Percentiles rank a stretch among this genome's conserved stretches.
Conservation (phyloP, 2,888 invertebrate species). For the Hylaea fasciaria region DNA sequence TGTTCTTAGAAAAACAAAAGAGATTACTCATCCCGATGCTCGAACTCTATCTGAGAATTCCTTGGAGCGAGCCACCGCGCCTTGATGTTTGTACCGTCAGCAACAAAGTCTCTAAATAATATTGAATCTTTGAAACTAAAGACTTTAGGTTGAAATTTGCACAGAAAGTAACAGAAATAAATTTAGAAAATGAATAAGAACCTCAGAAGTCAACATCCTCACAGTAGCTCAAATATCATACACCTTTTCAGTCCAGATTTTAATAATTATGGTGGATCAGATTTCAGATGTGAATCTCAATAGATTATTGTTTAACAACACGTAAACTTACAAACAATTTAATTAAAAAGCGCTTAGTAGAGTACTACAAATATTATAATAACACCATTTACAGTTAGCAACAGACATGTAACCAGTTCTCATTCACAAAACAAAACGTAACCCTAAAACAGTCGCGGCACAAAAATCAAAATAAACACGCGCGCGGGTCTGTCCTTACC, state of each 20-base stretch:
- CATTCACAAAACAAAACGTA: constrained; percentile 23
- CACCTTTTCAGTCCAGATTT: too few relatives aligned
- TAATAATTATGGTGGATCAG: too few relatives aligned
- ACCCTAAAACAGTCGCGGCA: constrained; percentile 30
- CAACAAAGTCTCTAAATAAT: constrained; percentile 43
- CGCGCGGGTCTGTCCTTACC: constrained; percentile 67
- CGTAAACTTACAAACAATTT: too few relatives aligned
- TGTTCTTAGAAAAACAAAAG: constrained; percentile 82
- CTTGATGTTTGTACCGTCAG: constrained; percentile 65
- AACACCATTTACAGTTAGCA: neutral
- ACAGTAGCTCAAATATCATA: too few relatives aligned
- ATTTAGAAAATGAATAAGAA: too few relatives aligned
- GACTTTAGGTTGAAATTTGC: too few relatives aligned
- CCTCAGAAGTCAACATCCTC: too few relatives aligned
- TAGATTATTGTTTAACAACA: too few relatives aligned
- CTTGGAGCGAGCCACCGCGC: constrained; percentile 69
- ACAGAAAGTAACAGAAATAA: too few relatives aligned
- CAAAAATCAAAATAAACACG: constrained; percentile 57
- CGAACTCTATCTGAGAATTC: constrained; percentile 82
- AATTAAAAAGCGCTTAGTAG: too few relatives aligned
- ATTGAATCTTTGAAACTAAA: neutral
- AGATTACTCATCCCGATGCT: constrained; percentile 81
- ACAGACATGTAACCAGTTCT: neutral
- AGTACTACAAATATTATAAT: too few relatives aligned
- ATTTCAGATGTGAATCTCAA: too few relatives aligned